Evolutionary conservation across 2,888 invertebrate species (phyloP).

Genomic region (Tanytarsus gracilentus): DNA sequence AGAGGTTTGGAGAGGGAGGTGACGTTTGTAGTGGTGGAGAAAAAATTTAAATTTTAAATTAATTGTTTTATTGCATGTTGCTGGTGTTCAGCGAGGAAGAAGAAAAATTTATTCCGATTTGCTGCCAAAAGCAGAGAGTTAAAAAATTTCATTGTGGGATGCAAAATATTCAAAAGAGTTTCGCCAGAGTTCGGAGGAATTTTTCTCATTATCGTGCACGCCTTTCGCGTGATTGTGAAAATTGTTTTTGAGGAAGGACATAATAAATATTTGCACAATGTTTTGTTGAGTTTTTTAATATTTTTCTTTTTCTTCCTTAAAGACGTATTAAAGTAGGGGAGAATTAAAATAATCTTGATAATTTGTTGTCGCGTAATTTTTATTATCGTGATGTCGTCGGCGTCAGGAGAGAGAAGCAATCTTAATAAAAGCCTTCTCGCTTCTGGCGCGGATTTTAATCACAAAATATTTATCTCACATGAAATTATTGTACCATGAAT

Average conservation of each 20-base stretch:
- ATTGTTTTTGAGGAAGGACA: neutral
- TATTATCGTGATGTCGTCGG: neutral
- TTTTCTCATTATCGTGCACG: neutral
- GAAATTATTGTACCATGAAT: conserved; percentile 5
- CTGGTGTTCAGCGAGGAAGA: no score
- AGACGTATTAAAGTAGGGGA: neutral
- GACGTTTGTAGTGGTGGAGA: neutral
- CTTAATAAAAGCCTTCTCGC: neutral
- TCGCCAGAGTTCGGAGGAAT: neutral
- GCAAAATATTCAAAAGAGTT: neutral
- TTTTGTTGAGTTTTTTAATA: neutral
- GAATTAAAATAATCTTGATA: neutral
- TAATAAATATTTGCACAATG: conserved; percentile 1
- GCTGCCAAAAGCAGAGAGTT: neutral
- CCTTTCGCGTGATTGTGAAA: no score
- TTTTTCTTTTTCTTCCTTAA: neutral
- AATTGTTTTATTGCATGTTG: conserved; percentile 21
- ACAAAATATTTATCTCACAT: conserved; percentile 12
- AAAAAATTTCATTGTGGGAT: neutral
- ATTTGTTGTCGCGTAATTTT: neutral
- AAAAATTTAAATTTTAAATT: conserved; percentile 17
- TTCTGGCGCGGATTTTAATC: neutral
- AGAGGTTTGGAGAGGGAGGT: no score
- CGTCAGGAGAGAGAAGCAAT: neutral
- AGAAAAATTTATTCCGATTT: conserved; percentile 6